Percentiles rank a stretch among this genome's conserved stretches.
phyloP scores from a whole-genome alignment of 2,113 vertebrate species.

The Tringa solitaria region DNA sequence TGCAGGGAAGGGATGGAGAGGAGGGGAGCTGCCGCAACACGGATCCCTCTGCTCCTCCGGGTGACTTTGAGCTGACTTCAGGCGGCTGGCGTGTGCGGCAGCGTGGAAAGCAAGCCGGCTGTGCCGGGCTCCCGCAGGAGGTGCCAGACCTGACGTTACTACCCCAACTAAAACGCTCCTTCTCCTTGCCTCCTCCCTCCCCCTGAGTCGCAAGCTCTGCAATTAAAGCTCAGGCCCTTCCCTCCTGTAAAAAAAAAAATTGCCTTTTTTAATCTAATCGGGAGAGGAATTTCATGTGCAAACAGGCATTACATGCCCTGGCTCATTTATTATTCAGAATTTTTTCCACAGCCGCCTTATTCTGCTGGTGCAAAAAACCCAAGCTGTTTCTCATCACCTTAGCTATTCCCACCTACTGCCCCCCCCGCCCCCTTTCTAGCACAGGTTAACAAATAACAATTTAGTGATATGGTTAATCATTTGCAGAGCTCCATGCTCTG shows the following conservation, averaged over 20 bases:
- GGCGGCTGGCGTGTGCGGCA: conserved; percentile 3
- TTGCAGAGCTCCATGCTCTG: conserved; percentile 42
- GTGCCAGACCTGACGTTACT: conserved; percentile 1
- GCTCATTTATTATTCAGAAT: conserved; percentile 18
- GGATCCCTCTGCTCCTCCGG: background rate
- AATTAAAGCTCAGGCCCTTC: conserved; percentile 7
- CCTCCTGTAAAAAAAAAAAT: conserved; percentile 31
- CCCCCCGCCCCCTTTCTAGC: background rate
- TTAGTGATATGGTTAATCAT: conserved; percentile 77
- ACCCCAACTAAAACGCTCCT: conserved; percentile 2
- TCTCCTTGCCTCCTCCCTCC: background rate
- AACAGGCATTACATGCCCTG: conserved; percentile 22
- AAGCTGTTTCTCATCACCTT: conserved; percentile 7
- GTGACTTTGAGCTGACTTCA: conserved; percentile 67
- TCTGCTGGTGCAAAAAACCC: background rate
- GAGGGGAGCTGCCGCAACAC: background rate
- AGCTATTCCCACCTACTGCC: background rate
- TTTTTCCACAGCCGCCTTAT: background rate
- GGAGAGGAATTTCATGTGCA: conserved; percentile 46
- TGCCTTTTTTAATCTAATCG: conserved; percentile 59
- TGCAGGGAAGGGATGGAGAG: conserved; percentile 10
- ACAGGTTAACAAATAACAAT: conserved; percentile 62
- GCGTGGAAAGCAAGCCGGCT: background rate
- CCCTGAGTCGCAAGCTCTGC: conserved; percentile 8
- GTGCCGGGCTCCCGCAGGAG: conserved; percentile 41